phyloP scores from a whole-genome alignment of 2,113 vertebrate genomes.

The Thamnophis sirtalis region DNA sequence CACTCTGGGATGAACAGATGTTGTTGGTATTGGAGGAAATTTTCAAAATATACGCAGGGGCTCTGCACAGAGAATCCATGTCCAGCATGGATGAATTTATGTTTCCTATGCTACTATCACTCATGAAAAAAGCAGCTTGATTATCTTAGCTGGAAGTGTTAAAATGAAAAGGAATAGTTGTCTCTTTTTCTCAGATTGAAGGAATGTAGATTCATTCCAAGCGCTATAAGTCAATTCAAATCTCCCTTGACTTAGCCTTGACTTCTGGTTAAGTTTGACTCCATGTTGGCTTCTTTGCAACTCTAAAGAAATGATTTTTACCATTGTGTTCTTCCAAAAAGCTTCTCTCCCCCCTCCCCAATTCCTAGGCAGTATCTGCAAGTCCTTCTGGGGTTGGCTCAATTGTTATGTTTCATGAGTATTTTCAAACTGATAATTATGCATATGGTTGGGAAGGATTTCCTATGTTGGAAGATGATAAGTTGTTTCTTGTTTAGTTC shows the following conservation, averaged over 20 bases:
- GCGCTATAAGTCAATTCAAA: neutral
- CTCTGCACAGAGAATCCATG: neutral
- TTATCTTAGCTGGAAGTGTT: neutral
- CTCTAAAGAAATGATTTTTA: neutral
- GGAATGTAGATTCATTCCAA: slow-evolving; percentile 4
- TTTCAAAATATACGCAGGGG: slow-evolving; percentile 46
- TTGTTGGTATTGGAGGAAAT: slow-evolving; percentile 40
- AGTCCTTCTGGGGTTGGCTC: neutral
- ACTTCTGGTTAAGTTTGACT: neutral
- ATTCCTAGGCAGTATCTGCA: neutral
- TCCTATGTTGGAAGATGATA: neutral
- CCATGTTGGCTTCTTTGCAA: neutral
- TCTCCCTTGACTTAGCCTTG: neutral
- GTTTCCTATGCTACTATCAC: slow-evolving; percentile 14
- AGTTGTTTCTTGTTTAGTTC: neutral
- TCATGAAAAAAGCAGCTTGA: neutral
- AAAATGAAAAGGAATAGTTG: neutral
- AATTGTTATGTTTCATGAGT: neutral
- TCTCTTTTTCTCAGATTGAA: neutral
- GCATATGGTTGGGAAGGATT: neutral
- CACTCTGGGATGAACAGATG: slow-evolving; percentile 46
- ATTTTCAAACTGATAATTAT: neutral
- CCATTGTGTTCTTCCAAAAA: neutral
- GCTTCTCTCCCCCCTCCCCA: neutral
- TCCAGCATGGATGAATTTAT: slow-evolving; percentile 11